Percentiles rank a stretch among this genome's conserved stretches.
phyloP scores from a whole-genome alignment of 2,113 vertebrate species.

The Hymenochirus boettgeri region DNA sequence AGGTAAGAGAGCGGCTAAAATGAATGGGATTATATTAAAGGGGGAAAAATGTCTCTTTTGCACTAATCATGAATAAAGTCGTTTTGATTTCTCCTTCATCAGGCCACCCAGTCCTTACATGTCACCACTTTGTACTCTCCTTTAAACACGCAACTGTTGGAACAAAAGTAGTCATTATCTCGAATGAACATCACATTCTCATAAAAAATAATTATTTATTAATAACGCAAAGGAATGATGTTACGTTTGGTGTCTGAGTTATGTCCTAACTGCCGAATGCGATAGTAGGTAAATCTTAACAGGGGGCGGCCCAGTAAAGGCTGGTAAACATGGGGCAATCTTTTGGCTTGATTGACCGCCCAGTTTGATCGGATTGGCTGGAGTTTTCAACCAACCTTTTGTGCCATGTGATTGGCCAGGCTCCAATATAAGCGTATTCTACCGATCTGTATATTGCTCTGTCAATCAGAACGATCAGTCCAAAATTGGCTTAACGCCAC shows the following conservation, averaged over 20 bases:
- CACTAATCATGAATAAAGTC: neutral
- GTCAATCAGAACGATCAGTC: too few relatives aligned
- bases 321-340: too few relatives aligned
- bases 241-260: neutral
- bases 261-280: neutral
- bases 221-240: conserved; percentile 1
- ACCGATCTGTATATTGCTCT: too few relatives aligned
- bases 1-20: neutral
- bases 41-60: too few relatives aligned
- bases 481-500: too few relatives aligned
- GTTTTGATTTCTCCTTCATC: neutral
- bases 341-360: too few relatives aligned
- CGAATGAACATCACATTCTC: conserved; percentile 4
- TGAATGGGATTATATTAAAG: neutral
- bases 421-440: too few relatives aligned
- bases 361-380: too few relatives aligned
- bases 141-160: neutral
- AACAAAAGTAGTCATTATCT: conserved; percentile 2
- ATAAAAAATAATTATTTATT: conserved; percentile 13
- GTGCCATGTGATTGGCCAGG: too few relatives aligned
- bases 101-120: neutral
- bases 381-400: too few relatives aligned
- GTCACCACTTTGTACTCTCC: neutral
- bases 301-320: too few relatives aligned
- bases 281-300: too few relatives aligned